Evolutionary conservation across 2,113 vertebrate species (phyloP).

Genomic region (Phrynosoma platyrhinos): DNA sequence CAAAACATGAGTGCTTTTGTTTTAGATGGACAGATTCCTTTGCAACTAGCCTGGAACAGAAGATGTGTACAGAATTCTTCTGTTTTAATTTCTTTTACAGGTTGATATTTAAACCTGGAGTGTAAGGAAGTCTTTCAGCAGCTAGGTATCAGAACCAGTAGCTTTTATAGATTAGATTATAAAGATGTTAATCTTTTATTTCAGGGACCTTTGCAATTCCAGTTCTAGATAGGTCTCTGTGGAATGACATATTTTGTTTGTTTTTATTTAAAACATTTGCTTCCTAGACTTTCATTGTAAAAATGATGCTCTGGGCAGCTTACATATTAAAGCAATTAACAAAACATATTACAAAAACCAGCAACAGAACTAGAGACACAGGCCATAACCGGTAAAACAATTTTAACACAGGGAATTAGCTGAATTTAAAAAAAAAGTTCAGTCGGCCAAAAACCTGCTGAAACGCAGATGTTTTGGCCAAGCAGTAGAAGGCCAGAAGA

Average conservation of each 20-base stretch:
- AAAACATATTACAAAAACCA: neutral
- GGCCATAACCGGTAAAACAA: neutral
- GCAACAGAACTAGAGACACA: neutral
- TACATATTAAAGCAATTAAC: conserved; percentile 8
- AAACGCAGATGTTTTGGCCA: neutral
- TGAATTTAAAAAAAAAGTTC: neutral
- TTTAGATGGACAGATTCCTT: neutral
- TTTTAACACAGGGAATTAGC: neutral
- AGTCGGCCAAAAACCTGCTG: neutral
- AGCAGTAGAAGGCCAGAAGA: neutral
- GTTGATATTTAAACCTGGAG: neutral
- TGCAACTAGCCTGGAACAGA: neutral
- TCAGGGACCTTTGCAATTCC: neutral
- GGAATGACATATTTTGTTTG: neutral
- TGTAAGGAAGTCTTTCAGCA: neutral
- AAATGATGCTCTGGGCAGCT: neutral
- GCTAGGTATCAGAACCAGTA: neutral
- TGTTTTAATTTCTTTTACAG: neutral
- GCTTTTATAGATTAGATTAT: neutral
- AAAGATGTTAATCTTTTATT: conserved; percentile 6
- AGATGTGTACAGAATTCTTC: neutral
- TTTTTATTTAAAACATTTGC: neutral
- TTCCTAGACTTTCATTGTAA: neutral
- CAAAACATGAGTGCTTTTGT: neutral
- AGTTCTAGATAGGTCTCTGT: neutral